A percentile compares a stretch with the other conserved stretches of the same genome.
Evolutionary conservation across 2,113 vertebrate genomes (phyloP).

Genomic region (Pygoscelis antarcticus): DNA sequence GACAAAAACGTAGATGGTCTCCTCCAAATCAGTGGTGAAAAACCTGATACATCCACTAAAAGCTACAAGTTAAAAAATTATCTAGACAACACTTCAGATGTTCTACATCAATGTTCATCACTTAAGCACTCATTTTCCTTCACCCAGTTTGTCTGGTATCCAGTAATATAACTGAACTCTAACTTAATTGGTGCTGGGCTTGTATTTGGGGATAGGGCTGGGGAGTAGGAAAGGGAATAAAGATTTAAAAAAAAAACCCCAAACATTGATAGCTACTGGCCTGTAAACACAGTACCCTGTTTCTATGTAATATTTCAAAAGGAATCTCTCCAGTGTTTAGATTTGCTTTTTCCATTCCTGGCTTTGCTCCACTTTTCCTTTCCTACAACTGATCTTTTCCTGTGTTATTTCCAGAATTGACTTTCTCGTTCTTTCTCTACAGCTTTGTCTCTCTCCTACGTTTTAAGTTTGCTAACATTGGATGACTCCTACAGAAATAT

Average conservation of each 20-base stretch:
- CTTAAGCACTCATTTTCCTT: background rate
- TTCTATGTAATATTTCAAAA: background rate
- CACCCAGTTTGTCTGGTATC: background rate
- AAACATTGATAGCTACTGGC: background rate
- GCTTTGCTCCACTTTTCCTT: background rate
- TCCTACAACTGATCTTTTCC: background rate
- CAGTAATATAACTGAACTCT: background rate
- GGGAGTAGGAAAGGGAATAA: background rate
- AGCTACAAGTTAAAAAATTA: background rate
- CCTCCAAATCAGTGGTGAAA: background rate
- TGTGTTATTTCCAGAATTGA: background rate
- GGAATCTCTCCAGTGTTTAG: background rate
- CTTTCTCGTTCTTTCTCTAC: background rate
- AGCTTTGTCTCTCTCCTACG: background rate
- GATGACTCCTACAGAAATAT: background rate
- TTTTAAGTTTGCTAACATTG: background rate
- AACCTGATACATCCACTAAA: background rate
- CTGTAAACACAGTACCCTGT: background rate
- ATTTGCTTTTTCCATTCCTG: background rate
- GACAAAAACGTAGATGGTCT: background rate
- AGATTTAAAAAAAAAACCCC: background rate
- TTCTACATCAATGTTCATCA: background rate
- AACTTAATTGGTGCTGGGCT: background rate
- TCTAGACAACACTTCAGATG: background rate
- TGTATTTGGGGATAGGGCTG: background rate